Percentiles rank a stretch among this genome's conserved stretches.
These are phyloP conservation scores for Lethrus apterus DNA, from an alignment of 1,140 invertebrate species.

Conservation along the genomic window DNA sequence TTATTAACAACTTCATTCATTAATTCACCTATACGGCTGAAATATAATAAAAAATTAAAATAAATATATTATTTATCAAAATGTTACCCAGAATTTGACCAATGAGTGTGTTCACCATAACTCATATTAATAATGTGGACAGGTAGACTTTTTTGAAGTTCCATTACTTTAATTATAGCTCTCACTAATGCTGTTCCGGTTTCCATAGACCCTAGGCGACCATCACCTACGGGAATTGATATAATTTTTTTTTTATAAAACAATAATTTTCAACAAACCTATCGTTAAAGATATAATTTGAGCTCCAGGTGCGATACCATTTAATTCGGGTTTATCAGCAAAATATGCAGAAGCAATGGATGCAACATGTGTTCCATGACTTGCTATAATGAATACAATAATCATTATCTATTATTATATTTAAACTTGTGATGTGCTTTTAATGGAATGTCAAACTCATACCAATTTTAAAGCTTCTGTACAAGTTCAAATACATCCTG, in stretches of 20 bases:
- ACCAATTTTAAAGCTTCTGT: not conserved
- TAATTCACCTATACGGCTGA: constrained; percentile 67
- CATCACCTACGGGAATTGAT: constrained; percentile 53
- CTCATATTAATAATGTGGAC: constrained; percentile 96
- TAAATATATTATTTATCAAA: not conserved
- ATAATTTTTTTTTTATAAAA: constrained; percentile 2
- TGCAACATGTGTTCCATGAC: constrained; percentile 95
- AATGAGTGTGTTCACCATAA: constrained; percentile 91
- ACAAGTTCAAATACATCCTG: too few relatives aligned
- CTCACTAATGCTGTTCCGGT: constrained; percentile 86
- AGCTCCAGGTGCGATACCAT: constrained; percentile 94
- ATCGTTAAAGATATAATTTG: constrained; percentile 92
- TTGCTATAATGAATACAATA: constrained; percentile 51
- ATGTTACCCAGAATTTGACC: constrained; percentile 78
- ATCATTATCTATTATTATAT: not conserved
- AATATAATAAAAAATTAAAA: not conserved
- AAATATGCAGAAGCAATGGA: constrained; percentile 91
- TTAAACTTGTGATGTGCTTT: not conserved
- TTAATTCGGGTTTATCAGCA: constrained; percentile 80
- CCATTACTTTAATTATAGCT: constrained; percentile 83
- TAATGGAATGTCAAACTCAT: not conserved
- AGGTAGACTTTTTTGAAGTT: constrained; percentile 51
- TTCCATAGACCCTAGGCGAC: constrained; percentile 88
- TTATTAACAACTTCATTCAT: constrained; percentile 89
- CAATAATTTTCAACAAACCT: constrained; percentile 44